Percentiles rank a stretch among this genome's conserved stretches.
Conservation (phyloP, 2,113 vertebrate genomes). For the Platysternon megacephalum region DNA sequence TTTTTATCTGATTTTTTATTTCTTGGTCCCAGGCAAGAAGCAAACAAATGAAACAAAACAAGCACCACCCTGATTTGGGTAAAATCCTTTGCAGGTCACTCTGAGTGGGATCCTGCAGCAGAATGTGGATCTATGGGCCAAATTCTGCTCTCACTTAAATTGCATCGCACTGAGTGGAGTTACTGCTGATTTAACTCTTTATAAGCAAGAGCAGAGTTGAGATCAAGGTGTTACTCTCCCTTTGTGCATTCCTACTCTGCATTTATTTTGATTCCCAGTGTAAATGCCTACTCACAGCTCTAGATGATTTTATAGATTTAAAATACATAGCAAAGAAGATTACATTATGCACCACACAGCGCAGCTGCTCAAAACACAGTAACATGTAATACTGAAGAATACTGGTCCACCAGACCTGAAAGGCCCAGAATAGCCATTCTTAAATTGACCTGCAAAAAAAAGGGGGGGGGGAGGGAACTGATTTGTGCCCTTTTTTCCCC, state of each 20-base stretch:
- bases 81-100: background rate
- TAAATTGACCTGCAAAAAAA: background rate
- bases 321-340: background rate
- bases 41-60: background rate
- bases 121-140: fast-evolving
- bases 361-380: background rate
- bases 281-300: background rate
- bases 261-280: background rate
- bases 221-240: background rate
- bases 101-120: fast-evolving
- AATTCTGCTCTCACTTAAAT: background rate
- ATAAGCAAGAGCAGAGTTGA: background rate
- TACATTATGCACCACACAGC: background rate
- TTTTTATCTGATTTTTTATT: background rate
- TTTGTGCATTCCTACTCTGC: background rate
- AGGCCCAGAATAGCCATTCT: background rate
- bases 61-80: background rate
- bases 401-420: background rate
- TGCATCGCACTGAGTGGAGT: no score
- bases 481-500: background rate
- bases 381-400: background rate
- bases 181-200: fast-evolving
- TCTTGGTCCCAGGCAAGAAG: conserved; percentile 22
- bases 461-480: background rate
- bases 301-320: background rate